phyloP scores from a whole-genome alignment of 2,113 vertebrate genomes.

The Labeo catla region DNA sequence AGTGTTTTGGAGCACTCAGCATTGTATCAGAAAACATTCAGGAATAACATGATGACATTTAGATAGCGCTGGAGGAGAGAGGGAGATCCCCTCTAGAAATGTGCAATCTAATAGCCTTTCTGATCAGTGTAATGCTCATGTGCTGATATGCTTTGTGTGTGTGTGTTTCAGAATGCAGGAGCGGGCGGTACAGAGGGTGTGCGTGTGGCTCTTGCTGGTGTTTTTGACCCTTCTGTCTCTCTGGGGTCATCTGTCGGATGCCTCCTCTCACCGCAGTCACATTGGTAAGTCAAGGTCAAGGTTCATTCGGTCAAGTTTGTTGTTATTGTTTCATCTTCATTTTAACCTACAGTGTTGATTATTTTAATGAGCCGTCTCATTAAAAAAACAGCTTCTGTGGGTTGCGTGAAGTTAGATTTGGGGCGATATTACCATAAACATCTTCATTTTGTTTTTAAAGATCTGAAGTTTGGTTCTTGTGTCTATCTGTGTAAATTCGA shows the following conservation, averaged over 20 bases:
- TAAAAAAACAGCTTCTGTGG: slow-evolving; percentile 15
- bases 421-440: slow-evolving; percentile 26
- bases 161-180: slow-evolving; percentile 83
- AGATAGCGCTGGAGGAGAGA: slow-evolving; percentile 18
- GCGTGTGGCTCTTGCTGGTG: slow-evolving; percentile 83
- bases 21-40: slow-evolving; percentile 30
- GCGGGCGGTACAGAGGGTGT: slow-evolving; percentile 80
- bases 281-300: slow-evolving; percentile 75
- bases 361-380: slow-evolving; percentile 24
- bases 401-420: slow-evolving; percentile 17
- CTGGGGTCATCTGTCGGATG: slow-evolving; percentile 77
- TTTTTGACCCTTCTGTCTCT: slow-evolving; percentile 84
- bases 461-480: not conserved
- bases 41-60: slow-evolving; percentile 15
- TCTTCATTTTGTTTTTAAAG: not conserved
- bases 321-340: slow-evolving; percentile 1
- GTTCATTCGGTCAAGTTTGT: not conserved
- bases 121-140: slow-evolving; percentile 16
- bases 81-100: slow-evolving; percentile 13
- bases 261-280: slow-evolving; percentile 86
- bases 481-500: not conserved
- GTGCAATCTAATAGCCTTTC: slow-evolving; percentile 1
- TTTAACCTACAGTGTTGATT: not conserved
- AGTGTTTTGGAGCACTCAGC: slow-evolving; percentile 21
- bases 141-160: slow-evolving; percentile 34